Base-by-base conservation (phyloP, 2,113 vertebrate species). In the Cercopithecus mona region DNA sequence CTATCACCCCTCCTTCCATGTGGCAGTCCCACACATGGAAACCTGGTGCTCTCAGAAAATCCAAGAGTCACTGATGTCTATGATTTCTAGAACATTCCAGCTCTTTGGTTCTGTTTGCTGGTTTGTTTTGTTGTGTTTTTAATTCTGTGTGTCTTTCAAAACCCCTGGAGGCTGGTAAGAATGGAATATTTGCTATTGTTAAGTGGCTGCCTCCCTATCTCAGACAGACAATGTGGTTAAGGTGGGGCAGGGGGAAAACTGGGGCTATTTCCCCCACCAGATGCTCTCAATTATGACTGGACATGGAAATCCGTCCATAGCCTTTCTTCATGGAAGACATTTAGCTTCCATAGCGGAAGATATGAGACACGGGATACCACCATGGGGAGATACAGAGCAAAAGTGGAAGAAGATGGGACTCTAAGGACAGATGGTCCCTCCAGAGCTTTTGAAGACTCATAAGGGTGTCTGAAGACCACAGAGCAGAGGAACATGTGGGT, bases 1-100 rank as follows among this genome's bases (percentile, higher is more conserved):
- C 5, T 5, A 3, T 0, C 11, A n/a, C 1, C 17, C 40, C 10
- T 12, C 25, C 45, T 66, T 85, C 52, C 35, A 17, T 0, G 1
- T 4, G 59, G 50, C 66, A 59, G 25, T 10, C 32, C 48, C 17
- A 13, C 5, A 45, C 27, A 64, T 64, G 27, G 93, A 90, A 87
- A 57, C 35, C 40, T 27, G 55, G 30, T 0, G 11, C 59, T n/a
- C 81, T 80, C 35, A 12, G 40, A 32, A 64, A 5, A 23, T 38
- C 72, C n/a, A 23, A 66, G 87, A 90, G 52, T 88, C 57, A n/a
- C 23, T 0, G 73, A 64, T 35, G 9, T 12, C 55, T 27, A 4
- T 3, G 78, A 6, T n/a, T 55, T 93, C 80, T 48, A 93, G 75
- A 83, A 32, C 30, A 38, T 45, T 45, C 4, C 27, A 16, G 27